Evolutionary conservation across 2,888 invertebrate genomes (phyloP).

Genomic region (Pachymerium ferrugineum): DNA sequence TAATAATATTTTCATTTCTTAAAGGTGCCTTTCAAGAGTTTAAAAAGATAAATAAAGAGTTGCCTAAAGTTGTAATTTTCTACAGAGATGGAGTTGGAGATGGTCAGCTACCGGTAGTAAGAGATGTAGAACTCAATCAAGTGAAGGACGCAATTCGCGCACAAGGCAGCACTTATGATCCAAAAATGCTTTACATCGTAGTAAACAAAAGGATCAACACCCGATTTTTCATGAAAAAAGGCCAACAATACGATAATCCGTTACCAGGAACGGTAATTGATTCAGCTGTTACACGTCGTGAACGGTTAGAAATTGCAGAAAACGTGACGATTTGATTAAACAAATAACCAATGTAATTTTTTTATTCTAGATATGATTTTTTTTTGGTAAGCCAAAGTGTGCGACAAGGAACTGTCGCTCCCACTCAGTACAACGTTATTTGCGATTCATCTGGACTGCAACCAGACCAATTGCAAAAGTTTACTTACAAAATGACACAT

Average conservation of each 20-base stretch:
- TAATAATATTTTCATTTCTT: slow-evolving; percentile 14
- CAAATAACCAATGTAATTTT: neutral
- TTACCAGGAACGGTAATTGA: slow-evolving; percentile 83
- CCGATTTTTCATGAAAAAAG: slow-evolving; percentile 41
- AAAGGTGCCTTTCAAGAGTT: neutral
- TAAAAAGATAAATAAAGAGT: slow-evolving; percentile 54
- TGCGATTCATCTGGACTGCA: slow-evolving; percentile 62
- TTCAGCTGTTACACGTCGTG: slow-evolving; percentile 63
- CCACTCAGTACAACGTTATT: slow-evolving; percentile 83
- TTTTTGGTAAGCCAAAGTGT: slow-evolving; percentile 82
- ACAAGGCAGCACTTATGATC: no score
- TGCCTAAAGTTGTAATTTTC: slow-evolving; percentile 76
- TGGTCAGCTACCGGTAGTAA: slow-evolving; percentile 50
- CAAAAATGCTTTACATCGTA: slow-evolving; percentile 65
- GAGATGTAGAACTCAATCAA: slow-evolving; percentile 32
- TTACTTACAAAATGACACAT: slow-evolving; percentile 80
- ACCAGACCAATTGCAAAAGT: slow-evolving; percentile 70
- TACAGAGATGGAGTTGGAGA: slow-evolving; percentile 93
- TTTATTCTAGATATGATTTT: slow-evolving; percentile 73
- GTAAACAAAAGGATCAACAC: slow-evolving; percentile 81
- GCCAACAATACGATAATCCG: slow-evolving; percentile 53
- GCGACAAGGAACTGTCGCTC: slow-evolving; percentile 81
- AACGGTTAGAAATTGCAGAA: no score
- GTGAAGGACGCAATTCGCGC: slow-evolving; percentile 23
- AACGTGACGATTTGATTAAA: neutral